Evolutionary conservation across 1,140 invertebrate genomes (phyloP), one percentile per base, ranked within the genome.

Genomic region (Cepaea nemoralis): DNA sequence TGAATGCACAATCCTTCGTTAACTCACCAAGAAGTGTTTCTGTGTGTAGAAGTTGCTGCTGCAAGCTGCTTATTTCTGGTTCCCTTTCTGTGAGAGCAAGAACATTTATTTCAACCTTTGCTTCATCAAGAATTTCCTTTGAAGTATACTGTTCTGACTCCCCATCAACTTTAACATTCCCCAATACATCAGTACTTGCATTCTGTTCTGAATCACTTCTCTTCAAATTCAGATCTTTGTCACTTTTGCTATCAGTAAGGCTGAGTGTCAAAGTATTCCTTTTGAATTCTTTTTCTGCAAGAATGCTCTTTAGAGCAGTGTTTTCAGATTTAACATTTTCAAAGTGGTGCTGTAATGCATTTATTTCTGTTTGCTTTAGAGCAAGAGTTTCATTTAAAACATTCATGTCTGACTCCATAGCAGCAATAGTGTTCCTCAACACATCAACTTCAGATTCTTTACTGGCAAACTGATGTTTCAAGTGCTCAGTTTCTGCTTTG

Each of bases 331-430:
- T 31, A 10, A 76, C 50, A 12, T 76, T 50, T 5, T 19, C n/a
- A 35, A 83, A 33, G n/a, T 35, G 22, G 3, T n/a, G 10, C 31
- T 39, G 69, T 22, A 50, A 33, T 42, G 59, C 48, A 22, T 63
- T 37, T 33, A 77, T 78, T 40, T 83, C 73, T 27, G 77, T 14
- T 19, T 19, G 14, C 22, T 69, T 40, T 0, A 50, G 6, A 1
- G 40, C 24, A 12, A 50, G n/a, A 22, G 50, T 48, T 24, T 77
- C 45, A 39, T 74, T 50, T 70, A 75, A 42, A 16, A 24, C 24
- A 35, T 39, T 39, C 14, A 55, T 74, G 48, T 81, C 83, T 27
- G 50, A 42, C 39, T 81, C 75, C 27, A 82, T 24, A 12, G 31
- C 37, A 10, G 48, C 63, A 6, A 78, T 35, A 24, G 12, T 71